Percentiles rank a stretch among this genome's conserved stretches.
Evolutionary conservation across 2,113 vertebrate species (phyloP).

Genomic region (human (Homo sapiens)): DNA sequence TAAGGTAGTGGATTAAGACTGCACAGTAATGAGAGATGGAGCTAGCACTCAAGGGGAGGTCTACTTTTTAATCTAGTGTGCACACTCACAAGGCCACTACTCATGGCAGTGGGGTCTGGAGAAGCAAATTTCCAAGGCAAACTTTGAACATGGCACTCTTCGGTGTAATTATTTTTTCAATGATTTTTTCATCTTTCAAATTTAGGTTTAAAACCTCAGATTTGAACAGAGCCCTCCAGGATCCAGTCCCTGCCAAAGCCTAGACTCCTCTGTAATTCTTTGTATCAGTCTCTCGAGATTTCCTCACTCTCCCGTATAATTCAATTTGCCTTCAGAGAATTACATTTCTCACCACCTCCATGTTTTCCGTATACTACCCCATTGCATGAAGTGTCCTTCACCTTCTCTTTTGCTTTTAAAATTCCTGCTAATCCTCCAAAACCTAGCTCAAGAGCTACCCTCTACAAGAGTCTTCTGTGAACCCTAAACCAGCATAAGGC

Average conservation of each 20-base stretch:
- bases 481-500: neutral
- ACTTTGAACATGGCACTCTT: neutral
- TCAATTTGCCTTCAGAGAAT: neutral
- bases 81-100: neutral
- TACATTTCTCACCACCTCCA: neutral
- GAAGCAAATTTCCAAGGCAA: neutral
- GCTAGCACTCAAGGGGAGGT: fast-evolving
- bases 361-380: neutral
- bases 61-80: neutral
- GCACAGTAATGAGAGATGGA: neutral
- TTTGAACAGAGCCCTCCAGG: neutral
- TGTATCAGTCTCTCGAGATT: neutral
- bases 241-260: neutral
- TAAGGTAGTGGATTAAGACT: neutral
- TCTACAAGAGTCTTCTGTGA: neutral
- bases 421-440: neutral
- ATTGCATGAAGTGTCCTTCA: neutral
- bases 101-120: neutral
- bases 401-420: neutral
- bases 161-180: neutral
- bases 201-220: neutral
- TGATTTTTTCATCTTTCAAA: neutral
- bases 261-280: neutral
- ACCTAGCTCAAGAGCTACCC: neutral
- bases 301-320: neutral